Evolutionary conservation across 2,113 vertebrate genomes (phyloP).

Genomic region (Oncorhynchus kisutch): DNA sequence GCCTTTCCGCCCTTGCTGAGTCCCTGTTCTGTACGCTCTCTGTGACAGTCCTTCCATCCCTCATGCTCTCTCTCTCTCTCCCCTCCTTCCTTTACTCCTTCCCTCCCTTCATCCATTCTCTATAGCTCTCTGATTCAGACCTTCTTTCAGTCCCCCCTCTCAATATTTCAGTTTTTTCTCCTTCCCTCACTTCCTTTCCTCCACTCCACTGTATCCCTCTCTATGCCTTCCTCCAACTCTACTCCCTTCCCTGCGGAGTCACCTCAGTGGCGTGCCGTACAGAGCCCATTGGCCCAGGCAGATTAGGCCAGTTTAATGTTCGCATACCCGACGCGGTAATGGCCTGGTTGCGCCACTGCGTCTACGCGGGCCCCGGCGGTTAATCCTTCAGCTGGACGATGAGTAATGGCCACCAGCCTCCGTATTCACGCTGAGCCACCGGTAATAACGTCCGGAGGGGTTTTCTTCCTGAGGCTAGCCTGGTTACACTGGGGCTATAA

Average conservation of each 20-base stretch:
- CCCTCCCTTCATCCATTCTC: background rate
- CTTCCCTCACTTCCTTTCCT: background rate
- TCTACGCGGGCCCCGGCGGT: constrained; percentile 32
- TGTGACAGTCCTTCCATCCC: background rate
- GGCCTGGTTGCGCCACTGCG: constrained; percentile 48
- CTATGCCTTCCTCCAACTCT: background rate
- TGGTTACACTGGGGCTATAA: background rate
- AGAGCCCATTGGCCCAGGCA: constrained; percentile 1
- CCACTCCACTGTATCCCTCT: background rate
- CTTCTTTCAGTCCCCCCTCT: constrained; percentile 13
- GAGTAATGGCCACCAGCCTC: constrained; percentile 5
- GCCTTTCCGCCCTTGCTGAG: background rate
- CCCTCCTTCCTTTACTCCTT: constrained; percentile 1
- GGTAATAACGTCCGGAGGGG: background rate
- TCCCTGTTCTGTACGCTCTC: background rate
- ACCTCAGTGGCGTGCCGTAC: background rate
- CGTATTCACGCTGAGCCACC: background rate
- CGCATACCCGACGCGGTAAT: constrained; percentile 37
- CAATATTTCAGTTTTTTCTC: constrained; percentile 1
- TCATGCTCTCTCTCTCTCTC: constrained; percentile 11
- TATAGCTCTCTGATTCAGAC: background rate
- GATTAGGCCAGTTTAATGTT: constrained; percentile 63
- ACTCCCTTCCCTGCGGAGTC: background rate
- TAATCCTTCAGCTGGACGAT: constrained; percentile 48
- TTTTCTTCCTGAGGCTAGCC: no score